Evolutionary conservation across 2,888 invertebrate genomes (phyloP).

Genomic region (Pandemis heparana): DNA sequence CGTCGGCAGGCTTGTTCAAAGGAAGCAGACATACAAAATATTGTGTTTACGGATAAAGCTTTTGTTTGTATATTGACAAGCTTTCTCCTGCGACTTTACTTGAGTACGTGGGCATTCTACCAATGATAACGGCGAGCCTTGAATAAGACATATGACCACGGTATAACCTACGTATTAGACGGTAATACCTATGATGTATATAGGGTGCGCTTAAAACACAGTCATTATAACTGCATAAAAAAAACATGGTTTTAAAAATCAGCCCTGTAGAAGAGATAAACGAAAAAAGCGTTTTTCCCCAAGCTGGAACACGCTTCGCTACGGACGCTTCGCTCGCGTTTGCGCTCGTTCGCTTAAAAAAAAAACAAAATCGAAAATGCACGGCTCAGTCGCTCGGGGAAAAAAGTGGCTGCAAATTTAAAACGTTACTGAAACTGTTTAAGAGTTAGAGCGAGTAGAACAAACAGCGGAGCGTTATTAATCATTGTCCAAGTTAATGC

Average conservation of each 20-base stretch:
- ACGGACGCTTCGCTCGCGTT: no score
- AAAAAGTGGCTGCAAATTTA: background rate
- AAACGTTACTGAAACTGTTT: conserved; percentile 1
- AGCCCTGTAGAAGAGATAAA: no score
- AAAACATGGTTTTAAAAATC: no score
- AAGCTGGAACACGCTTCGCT: no score
- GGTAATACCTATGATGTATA: no score
- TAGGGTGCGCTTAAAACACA: no score
- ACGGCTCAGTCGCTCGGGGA: background rate
- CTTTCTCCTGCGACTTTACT: background rate
- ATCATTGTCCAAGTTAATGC: conserved; percentile 39
- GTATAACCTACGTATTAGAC: no score
- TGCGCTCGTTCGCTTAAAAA: no score
- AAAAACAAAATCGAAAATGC: background rate
- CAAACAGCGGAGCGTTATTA: conserved; percentile 24
- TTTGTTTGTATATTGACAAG: background rate
- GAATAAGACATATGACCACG: no score
- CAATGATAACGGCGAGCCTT: background rate
- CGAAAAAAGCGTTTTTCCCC: no score
- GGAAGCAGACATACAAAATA: conserved; percentile 10
- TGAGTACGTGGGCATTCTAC: background rate
- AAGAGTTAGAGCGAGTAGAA: conserved; percentile 4
- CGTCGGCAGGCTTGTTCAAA: conserved; percentile 22
- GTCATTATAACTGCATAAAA: no score
- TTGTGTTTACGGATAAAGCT: background rate